Evolutionary conservation across 30 jellyfish, hydroid and myxozoan genomes (phyloP).

Genomic region (Rhopilema esculentum): DNA sequence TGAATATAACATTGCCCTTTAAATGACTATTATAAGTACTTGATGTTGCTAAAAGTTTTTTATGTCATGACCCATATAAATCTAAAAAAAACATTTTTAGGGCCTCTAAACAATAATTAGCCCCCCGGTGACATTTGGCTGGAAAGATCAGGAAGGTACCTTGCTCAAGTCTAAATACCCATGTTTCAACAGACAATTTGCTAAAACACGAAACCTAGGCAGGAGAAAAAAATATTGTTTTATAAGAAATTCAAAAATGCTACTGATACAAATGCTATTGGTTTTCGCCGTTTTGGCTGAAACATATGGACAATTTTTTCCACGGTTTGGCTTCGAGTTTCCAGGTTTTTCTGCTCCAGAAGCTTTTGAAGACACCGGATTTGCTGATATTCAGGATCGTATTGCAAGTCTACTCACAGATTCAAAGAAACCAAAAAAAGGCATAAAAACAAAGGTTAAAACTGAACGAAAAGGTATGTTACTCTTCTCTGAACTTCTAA

Average conservation of each 20-base stretch:
- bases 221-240: background rate
- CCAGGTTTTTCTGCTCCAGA: slow-evolving; percentile 67
- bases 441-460: slow-evolving; percentile 51
- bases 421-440: slow-evolving; percentile 29
- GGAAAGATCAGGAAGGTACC: too few species aligned
- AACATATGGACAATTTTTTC: slow-evolving; percentile 33
- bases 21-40: too few species aligned
- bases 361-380: slow-evolving; percentile 39
- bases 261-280: background rate
- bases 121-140: too few species aligned
- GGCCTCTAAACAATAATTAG: too few species aligned
- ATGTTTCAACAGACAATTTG: background rate
- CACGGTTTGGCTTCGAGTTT: slow-evolving; percentile 39
- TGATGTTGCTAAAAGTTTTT: too few species aligned
- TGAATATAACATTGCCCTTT: too few species aligned
- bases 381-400: slow-evolving; percentile 24
- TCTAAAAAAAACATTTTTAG: too few species aligned
- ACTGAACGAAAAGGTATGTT: slow-evolving; percentile 51
- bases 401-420: slow-evolving; percentile 35
- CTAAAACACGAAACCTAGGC: background rate
- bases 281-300: background rate
- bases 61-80: too few species aligned
- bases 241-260: slow-evolving; percentile 23
- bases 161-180: background rate
- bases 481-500: too few species aligned